Evolutionary conservation across 2,888 invertebrate species (phyloP), one percentile per base, ranked within the genome.

Genomic region (Drosophila ustulata): DNA sequence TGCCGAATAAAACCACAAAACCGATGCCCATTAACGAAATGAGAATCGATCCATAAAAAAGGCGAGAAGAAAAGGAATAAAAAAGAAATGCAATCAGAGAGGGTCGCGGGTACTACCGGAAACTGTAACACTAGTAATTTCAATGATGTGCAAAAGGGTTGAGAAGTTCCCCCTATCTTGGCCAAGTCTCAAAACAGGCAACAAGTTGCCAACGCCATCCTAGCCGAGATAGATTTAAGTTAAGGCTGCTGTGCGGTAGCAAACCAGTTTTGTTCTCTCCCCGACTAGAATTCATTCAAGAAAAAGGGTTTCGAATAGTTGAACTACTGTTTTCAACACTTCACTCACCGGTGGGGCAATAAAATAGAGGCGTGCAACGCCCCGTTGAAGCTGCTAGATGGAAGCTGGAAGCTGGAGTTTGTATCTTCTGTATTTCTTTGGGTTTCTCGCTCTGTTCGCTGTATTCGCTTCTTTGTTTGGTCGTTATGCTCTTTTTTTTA

Each of bases 291-390:
- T 89, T 84, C 83, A 84, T 84, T 84, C 82, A 84, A 88, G 89
- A 84, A 83, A 82, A 75, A n/a, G n/a, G 75, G 81, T 73, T 69
- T 80, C 74, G 51, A 66, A 82, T 88, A 82, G 78, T 83, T 87
- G 65, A 86, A 85, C 85, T 85, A 88, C 89, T 85, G 89, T 89
- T 85, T 85, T 89, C 89, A 86, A 82, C 89, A 89, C 89, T 85
- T 89, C 68, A 80, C 89, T 86, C 72, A 88, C 89, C 89, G 87
- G 78, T 83, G 85, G 89, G 87, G 88, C 72, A 74, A 86, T 89
- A 89, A 89, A 89, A 75, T 68, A 64, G 78, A 86, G 88, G 76
- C 85, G 79, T 65, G 72, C 63, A 46, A 79, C 82, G 83, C 89
- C 87, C 87, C 87, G 39, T 13, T 39, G 53, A 9, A 56, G 68